phyloP scores from a whole-genome alignment of 2,888 invertebrate species.

The Keiferia lycopersicella region DNA sequence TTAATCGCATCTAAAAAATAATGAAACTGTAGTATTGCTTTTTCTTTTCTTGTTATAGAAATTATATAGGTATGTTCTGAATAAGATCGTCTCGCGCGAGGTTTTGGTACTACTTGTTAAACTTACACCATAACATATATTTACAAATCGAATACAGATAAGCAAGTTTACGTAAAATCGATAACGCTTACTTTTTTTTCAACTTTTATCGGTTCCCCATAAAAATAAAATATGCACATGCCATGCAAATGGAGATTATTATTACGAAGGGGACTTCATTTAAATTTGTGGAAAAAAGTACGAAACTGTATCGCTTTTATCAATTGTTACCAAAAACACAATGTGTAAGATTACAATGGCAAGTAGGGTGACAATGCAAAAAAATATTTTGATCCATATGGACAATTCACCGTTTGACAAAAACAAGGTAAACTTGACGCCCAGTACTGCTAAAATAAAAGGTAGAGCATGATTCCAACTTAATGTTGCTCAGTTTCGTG shows the following conservation, averaged over 20 bases:
- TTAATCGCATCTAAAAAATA: no score
- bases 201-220: conserved; percentile 38
- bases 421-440: no score
- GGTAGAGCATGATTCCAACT: no score
- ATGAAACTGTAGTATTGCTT: no score
- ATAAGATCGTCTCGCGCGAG: no score
- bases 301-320: conserved; percentile 78
- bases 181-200: conserved; percentile 2
- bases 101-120: no score
- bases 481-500: no score
- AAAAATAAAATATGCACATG: conserved; percentile 51
- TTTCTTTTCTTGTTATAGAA: no score
- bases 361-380: conserved; percentile 49
- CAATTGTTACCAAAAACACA: conserved; percentile 54
- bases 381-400: not conserved
- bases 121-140: no score
- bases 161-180: conserved; percentile 5
- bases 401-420: no score
- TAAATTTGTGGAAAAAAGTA: conserved; percentile 73
- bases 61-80: no score
- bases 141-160: not conserved
- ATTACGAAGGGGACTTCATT: conserved; percentile 67
- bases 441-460: no score
- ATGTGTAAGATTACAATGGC: conserved; percentile 63
- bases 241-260: conserved; percentile 71